Base-by-base conservation (phyloP, 2,797 vertebrate genomes). In the Microctenopoma lineatum region DNA sequence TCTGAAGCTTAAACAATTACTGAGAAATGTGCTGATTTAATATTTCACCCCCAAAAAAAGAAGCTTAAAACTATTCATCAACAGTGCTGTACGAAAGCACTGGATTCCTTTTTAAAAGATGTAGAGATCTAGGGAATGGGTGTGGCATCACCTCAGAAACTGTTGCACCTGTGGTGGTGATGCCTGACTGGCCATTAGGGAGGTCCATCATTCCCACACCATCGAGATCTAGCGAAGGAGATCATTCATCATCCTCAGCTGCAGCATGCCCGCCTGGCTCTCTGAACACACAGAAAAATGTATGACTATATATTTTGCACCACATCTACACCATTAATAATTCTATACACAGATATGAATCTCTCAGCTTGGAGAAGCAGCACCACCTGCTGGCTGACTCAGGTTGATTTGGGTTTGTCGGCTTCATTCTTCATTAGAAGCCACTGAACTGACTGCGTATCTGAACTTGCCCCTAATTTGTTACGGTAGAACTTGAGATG, bases 151-250 rank as follows among this genome's bases (percentile, higher is more conserved):
- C 98, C 96, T 99, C 97, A 65, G 97, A 98, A 84, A 94, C 84
- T 55, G 94, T 92, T 44, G 95, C 92, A 56, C 92, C 91, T 14
- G 93, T 82, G 84, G 92, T 93, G 85, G 92, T 92, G 92, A 83
- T 92, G 89, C 92, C 91, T 85, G 94, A 87, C 89, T 96, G 97
- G 85, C 97, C 97, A 90, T 99, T 98, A 87, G 94, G 95, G 73
- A 97, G 92, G 90, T 98, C 97, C 98, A 99, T 99, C 73, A 93
- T 98, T 96, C 91, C 93, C 93, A 93, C 94, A 96, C 92, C 96
- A 96, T 94, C 82, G 73, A 93, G 83, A 89, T 87, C 69, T 92
- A 93, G 51, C 86, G 84, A 88, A 93, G 79, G 59, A 93, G 89
- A 80, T 72, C 89, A 79, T 86, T 95, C 94, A 95, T 94, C 94